Conservation (phyloP, 2,888 invertebrate species). For the Chrysolina americana region DNA sequence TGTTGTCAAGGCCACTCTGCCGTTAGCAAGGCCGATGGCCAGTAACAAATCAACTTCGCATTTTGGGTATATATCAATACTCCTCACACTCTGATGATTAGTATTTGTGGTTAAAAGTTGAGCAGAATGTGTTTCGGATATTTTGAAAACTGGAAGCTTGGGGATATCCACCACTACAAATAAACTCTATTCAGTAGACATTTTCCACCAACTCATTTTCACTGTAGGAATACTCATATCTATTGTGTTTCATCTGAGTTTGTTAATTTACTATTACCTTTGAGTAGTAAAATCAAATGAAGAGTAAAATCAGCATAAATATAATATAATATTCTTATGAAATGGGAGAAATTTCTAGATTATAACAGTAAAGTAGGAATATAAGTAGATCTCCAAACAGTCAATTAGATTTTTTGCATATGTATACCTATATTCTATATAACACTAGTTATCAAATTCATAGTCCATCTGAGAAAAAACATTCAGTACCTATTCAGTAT, state of each 20-base stretch:
- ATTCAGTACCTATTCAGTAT: too few species aligned
- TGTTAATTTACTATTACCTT: too few species aligned
- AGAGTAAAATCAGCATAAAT: not conserved
- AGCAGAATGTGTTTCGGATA: conserved; percentile 80
- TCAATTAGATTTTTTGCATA: too few species aligned
- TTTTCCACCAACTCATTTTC: not conserved
- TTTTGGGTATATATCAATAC: conserved; percentile 88
- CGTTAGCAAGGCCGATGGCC: conserved; percentile 91
- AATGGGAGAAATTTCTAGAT: conserved; percentile 10
- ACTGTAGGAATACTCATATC: too few species aligned
- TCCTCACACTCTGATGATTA: conserved; percentile 85
- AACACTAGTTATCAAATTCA: too few species aligned
- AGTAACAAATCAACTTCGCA: conserved; percentile 84
- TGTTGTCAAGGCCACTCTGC: conserved; percentile 86
- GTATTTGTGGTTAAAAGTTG: conserved; percentile 82
- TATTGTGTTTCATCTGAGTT: too few species aligned
- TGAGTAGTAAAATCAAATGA: too few species aligned
- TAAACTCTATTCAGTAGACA: conserved; percentile 5
- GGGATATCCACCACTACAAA: conserved; percentile 16
- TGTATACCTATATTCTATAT: too few species aligned
- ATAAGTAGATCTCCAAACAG: too few species aligned
- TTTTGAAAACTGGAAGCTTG: conserved; percentile 67
- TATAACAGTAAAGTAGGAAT: not conserved
- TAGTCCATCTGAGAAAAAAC: too few species aligned
- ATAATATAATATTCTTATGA: not conserved